Conservation (phyloP, 2,888 invertebrate genomes). For the Ormyrus rosae region DNA sequence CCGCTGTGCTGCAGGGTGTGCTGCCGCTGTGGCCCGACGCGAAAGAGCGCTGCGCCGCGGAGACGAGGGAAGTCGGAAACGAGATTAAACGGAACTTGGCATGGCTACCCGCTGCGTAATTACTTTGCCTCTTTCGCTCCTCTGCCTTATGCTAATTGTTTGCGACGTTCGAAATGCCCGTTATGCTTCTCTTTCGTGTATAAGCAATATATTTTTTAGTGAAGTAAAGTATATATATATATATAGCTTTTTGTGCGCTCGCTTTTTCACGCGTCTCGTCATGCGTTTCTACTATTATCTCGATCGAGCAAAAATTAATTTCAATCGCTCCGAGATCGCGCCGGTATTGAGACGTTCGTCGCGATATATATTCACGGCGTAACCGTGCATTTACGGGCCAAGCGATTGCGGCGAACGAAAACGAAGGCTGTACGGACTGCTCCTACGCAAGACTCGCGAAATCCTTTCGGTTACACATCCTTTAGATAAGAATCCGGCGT, state of each 20-base stretch:
- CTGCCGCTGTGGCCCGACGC: neutral
- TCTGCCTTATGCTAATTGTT: neutral
- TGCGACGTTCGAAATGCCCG: neutral
- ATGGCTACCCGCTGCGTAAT: constrained; percentile 7
- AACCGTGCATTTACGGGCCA: too few species aligned
- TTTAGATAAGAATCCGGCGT: too few species aligned
- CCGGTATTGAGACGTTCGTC: too few species aligned
- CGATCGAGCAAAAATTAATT: neutral
- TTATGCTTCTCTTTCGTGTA: too few species aligned
- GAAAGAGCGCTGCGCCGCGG: neutral
- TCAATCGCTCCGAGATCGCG: neutral
- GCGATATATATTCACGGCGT: too few species aligned
- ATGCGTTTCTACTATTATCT: too few species aligned
- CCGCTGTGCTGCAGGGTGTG: too few species aligned
- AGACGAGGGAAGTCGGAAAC: neutral
- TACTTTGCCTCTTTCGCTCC: constrained; percentile 3
- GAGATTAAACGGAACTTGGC: constrained; percentile 20
- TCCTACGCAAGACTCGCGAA: too few species aligned
- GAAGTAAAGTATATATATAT: neutral
- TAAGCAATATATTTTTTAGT: neutral
- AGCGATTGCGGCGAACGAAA: too few species aligned
- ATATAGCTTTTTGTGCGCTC: neutral
- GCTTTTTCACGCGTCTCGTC: neutral
- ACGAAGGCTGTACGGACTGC: too few species aligned
- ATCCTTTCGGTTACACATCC: too few species aligned